These are phyloP conservation scores for Spialia ferax DNA, from an alignment of 2,888 invertebrate species.

Conservation along the genomic window DNA sequence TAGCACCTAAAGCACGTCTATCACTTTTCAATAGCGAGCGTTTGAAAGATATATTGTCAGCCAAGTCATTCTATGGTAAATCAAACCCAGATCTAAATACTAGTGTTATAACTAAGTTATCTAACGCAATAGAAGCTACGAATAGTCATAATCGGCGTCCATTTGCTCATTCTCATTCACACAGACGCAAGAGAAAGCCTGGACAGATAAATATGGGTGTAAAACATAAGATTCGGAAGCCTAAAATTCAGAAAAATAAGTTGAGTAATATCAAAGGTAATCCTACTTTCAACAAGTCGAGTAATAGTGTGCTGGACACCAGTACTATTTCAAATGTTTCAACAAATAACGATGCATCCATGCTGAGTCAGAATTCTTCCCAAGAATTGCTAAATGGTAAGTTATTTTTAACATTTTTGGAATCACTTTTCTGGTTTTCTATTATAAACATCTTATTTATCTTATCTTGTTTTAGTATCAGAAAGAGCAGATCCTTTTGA, in stretches of 20 bases:
- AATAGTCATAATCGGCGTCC: slow-evolving; percentile 57
- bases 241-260: slow-evolving; percentile 79
- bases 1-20: slow-evolving; percentile 74
- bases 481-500: slow-evolving; percentile 77
- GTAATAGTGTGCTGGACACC: slow-evolving; percentile 34
- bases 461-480: slow-evolving; percentile 47
- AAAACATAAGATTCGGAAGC: slow-evolving; percentile 88
- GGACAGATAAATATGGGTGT: slow-evolving; percentile 90
- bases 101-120: slow-evolving; percentile 64
- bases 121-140: slow-evolving; percentile 67
- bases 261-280: slow-evolving; percentile 49
- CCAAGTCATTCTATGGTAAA: slow-evolving; percentile 86
- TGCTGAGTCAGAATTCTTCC: slow-evolving; percentile 67
- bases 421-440: too few relatives aligned
- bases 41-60: slow-evolving; percentile 79
- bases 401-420: slow-evolving; percentile 47
- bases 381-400: slow-evolving; percentile 72
- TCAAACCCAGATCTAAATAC: slow-evolving; percentile 71
- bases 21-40: slow-evolving; percentile 77
- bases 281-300: slow-evolving; percentile 48
- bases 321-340: slow-evolving; percentile 35
- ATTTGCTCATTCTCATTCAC: slow-evolving; percentile 61
- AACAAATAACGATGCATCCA: slow-evolving; percentile 44
- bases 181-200: slow-evolving; percentile 67
- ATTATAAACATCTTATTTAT: not conserved